These are phyloP conservation scores for Syrista parreyssii DNA, from an alignment of 2,888 invertebrate genomes.

Conservation along the genomic window DNA sequence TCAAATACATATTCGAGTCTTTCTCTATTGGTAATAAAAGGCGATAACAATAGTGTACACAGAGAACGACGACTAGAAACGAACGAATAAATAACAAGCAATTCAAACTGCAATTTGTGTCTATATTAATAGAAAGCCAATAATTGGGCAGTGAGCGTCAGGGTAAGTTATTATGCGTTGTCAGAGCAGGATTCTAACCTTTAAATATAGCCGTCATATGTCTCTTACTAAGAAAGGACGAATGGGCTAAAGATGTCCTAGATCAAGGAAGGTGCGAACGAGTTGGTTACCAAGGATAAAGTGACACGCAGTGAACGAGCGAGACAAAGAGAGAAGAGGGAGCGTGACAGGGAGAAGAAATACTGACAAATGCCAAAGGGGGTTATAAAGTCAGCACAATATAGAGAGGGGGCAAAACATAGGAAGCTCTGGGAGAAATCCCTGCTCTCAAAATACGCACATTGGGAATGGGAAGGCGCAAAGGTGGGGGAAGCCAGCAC, in stretches of 20 bases:
- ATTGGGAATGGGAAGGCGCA: background rate
- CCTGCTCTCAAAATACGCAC: conserved; percentile 20
- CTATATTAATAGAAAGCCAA: background rate
- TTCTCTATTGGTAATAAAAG: background rate
- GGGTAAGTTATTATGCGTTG: background rate
- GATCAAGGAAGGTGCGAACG: background rate
- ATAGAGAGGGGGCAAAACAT: background rate
- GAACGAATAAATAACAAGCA: background rate
- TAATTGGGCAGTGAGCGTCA: background rate
- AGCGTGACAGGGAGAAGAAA: background rate
- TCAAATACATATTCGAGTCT: background rate
- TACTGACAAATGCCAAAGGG: conserved; percentile 2
- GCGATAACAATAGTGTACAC: background rate
- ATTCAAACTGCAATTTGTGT: background rate
- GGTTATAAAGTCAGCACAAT: background rate
- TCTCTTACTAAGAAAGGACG: background rate
- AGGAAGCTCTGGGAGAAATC: conserved; percentile 1
- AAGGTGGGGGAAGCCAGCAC: background rate
- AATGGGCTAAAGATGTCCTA: background rate
- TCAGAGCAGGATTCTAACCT: background rate
- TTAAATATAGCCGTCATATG: background rate
- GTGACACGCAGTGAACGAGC: background rate
- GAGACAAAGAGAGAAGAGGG: conserved; percentile 1
- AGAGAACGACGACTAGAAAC: background rate
- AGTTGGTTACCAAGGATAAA: background rate